Conservation (phyloP, 2,113 vertebrate species). For the Epinephelus cyanopodus region DNA sequence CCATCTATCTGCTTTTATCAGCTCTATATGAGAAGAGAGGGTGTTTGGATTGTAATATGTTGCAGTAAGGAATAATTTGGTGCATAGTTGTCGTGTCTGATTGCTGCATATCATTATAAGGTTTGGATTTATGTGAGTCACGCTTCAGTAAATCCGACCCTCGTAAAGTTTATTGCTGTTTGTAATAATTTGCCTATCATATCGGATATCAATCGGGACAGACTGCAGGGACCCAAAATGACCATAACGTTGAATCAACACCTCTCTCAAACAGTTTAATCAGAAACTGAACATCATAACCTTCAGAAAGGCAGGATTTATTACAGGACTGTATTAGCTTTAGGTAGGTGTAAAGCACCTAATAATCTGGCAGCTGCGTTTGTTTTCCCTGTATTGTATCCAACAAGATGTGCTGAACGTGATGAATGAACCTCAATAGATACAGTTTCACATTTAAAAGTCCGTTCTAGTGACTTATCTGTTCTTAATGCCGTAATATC, state of each 20-base stretch:
- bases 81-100: background rate
- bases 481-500: background rate
- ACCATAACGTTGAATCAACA: slow-evolving; percentile 3
- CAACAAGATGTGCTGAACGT: background rate
- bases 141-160: background rate
- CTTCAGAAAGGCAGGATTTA: background rate
- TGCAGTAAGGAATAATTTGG: background rate
- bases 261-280: background rate
- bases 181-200: background rate
- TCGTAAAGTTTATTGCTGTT: background rate
- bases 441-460: background rate
- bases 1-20: background rate
- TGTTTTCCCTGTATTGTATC: background rate
- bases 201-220: background rate
- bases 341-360: too few species aligned
- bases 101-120: background rate
- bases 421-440: background rate
- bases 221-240: background rate
- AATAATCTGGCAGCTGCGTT: background rate
- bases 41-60: background rate
- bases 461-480: background rate
- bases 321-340: background rate
- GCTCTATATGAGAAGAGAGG: background rate
- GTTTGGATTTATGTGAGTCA: background rate
- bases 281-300: background rate